Evolutionary conservation across 2,113 vertebrate genomes (phyloP).

Genomic region (Sylvietta virens): DNA sequence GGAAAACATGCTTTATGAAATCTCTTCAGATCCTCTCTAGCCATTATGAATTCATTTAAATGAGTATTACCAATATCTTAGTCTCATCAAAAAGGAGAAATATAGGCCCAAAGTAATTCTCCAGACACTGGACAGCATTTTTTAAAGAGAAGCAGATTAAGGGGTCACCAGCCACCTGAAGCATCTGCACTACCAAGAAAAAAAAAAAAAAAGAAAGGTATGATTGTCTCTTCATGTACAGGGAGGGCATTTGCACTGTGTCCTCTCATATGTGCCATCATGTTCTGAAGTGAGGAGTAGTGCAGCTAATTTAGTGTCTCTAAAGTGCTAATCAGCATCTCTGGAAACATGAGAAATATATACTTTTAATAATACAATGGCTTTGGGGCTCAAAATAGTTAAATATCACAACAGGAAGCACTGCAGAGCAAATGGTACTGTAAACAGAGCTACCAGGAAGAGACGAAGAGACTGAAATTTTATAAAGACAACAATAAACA

Average conservation of each 20-base stretch:
- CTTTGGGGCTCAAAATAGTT: not conserved
- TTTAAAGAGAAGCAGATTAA: not conserved
- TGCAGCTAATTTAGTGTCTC: not conserved
- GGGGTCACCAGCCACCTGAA: not conserved
- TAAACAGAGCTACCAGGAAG: fast-evolving
- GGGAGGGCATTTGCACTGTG: not conserved
- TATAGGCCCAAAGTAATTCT: not conserved
- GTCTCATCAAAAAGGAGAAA: not conserved
- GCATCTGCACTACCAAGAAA: fast-evolving
- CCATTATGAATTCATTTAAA: not conserved
- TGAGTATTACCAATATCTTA: not conserved
- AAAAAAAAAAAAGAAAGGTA: not conserved
- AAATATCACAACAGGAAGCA: not conserved
- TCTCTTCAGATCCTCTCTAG: not conserved
- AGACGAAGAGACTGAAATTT: not conserved
- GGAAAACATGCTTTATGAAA: not conserved
- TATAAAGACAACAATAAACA: not conserved
- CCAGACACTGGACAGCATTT: not conserved
- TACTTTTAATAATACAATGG: not conserved
- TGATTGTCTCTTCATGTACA: not conserved
- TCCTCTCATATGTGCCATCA: not conserved
- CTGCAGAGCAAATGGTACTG: not conserved
- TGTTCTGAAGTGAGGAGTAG: not conserved
- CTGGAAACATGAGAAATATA: not conserved
- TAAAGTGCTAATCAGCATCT: not conserved